These are phyloP conservation scores for Lasioglossum lativentre DNA, from an alignment of 2,888 invertebrate genomes.

Conservation along the genomic window DNA sequence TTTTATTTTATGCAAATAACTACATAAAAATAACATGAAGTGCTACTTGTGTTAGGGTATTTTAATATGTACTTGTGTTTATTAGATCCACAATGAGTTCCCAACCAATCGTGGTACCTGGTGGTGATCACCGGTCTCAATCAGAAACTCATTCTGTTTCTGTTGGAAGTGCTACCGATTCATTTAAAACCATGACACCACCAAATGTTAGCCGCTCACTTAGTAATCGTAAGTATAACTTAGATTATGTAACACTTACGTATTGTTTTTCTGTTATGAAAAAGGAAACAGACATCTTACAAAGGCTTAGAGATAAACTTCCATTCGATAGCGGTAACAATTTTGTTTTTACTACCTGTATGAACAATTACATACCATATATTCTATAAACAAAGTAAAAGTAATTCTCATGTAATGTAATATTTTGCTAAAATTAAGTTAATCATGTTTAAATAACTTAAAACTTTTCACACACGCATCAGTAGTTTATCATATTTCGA, in stretches of 20 bases:
- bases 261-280: constrained; percentile 25
- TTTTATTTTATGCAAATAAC: background rate
- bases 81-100: constrained; percentile 78
- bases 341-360: constrained; percentile 9
- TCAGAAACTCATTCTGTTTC: constrained; percentile 77
- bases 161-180: constrained; percentile 75
- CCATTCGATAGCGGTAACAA: background rate
- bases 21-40: background rate
- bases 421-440: constrained; percentile 13
- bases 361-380: constrained; percentile 3
- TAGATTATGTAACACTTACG: background rate
- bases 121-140: constrained; percentile 76
- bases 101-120: constrained; percentile 82
- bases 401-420: background rate
- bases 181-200: constrained; percentile 79
- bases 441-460: background rate
- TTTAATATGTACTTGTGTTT: background rate
- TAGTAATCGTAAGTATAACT: constrained; percentile 79
- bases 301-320: constrained; percentile 20
- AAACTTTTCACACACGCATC: background rate
- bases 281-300: constrained; percentile 12
- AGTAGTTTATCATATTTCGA: constrained; percentile 19
- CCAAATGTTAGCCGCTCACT: constrained; percentile 80
- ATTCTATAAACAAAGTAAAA: background rate
- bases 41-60: background rate